Percentiles rank a stretch among this genome's conserved stretches.
These are phyloP conservation scores for Silurus glanis DNA, from an alignment of 2,113 vertebrate genomes.

Conservation along the genomic window DNA sequence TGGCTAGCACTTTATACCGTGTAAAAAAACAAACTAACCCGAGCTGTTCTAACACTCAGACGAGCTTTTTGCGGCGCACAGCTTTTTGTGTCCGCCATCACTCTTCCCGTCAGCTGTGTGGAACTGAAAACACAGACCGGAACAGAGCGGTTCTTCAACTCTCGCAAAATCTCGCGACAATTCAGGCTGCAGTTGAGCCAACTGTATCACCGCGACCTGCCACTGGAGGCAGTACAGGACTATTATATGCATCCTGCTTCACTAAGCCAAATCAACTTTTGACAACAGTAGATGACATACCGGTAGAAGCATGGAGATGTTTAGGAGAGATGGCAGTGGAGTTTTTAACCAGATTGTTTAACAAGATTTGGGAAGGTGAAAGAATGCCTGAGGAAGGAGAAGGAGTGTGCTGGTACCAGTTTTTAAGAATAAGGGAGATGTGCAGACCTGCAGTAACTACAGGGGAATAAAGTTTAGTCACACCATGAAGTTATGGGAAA, in stretches of 20 bases:
- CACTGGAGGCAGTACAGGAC: constrained; percentile 12
- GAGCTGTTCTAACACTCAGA: not conserved
- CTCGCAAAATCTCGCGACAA: constrained; percentile 41
- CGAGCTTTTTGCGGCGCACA: not conserved
- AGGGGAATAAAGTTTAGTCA: no score
- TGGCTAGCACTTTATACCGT: not conserved
- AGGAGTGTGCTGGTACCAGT: no score
- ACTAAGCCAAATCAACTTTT: not conserved
- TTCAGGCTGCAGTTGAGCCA: not conserved
- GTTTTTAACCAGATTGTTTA: no score
- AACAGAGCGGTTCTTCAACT: not conserved
- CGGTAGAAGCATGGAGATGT: no score
- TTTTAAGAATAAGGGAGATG: no score
- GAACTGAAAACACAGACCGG: constrained; percentile 24
- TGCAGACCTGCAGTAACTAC: no score
- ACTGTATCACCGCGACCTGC: constrained; percentile 13
- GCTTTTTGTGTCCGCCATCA: constrained; percentile 36
- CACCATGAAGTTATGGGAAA: no score
- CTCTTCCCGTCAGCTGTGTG: constrained; percentile 26
- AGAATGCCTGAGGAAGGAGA: no score
- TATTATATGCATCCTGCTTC: not conserved
- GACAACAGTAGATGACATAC: no score
- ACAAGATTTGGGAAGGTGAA: no score
- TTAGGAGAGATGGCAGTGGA: no score
- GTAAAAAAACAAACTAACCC: not conserved